Evolutionary conservation across 2,888 invertebrate genomes (phyloP).

Genomic region (Hirtodrosophila trivittata): DNA sequence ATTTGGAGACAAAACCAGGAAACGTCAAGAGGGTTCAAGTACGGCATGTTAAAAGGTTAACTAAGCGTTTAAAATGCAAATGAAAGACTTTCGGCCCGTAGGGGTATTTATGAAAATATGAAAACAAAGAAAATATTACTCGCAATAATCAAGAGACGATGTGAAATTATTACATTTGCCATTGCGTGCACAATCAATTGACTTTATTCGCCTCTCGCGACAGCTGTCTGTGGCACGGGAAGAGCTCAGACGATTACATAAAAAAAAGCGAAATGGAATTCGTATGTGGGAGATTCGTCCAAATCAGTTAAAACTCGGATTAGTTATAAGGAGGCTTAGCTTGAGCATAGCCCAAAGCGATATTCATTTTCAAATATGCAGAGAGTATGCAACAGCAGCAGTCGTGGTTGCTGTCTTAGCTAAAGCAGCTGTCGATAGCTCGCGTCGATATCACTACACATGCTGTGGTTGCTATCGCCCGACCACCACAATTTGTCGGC

Average conservation of each 20-base stretch:
- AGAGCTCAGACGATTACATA: slow-evolving; percentile 51
- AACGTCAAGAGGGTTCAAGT: slow-evolving; percentile 55
- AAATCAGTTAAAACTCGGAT: slow-evolving; percentile 35
- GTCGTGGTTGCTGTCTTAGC: slow-evolving; percentile 13
- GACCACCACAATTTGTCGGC: slow-evolving; percentile 24
- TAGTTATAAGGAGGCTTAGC: slow-evolving; percentile 11
- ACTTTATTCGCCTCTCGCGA: slow-evolving; percentile 38
- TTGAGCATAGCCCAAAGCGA: neutral
- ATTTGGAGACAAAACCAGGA: slow-evolving; percentile 38
- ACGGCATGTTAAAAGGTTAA: slow-evolving; percentile 54
- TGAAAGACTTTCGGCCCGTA: slow-evolving; percentile 40
- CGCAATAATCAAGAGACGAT: slow-evolving; percentile 31
- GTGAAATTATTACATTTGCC: slow-evolving; percentile 60
- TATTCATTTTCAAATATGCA: slow-evolving; percentile 10
- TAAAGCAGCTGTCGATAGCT: slow-evolving; percentile 2
- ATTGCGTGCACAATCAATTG: slow-evolving; percentile 72
- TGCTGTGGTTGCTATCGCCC: slow-evolving; percentile 8
- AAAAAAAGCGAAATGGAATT: slow-evolving; percentile 39
- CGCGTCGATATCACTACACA: neutral
- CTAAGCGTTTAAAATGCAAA: slow-evolving; percentile 66
- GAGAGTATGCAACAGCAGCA: neutral
- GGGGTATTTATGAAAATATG: slow-evolving; percentile 31
- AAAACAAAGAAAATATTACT: slow-evolving; percentile 36
- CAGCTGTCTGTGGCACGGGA: slow-evolving; percentile 33
- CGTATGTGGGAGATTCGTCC: slow-evolving; percentile 15